A percentile compares a stretch with the other conserved stretches of the same genome.
Evolutionary conservation across 2,797 vertebrate genomes (phyloP).

Genomic region (Argyrosomus regius): DNA sequence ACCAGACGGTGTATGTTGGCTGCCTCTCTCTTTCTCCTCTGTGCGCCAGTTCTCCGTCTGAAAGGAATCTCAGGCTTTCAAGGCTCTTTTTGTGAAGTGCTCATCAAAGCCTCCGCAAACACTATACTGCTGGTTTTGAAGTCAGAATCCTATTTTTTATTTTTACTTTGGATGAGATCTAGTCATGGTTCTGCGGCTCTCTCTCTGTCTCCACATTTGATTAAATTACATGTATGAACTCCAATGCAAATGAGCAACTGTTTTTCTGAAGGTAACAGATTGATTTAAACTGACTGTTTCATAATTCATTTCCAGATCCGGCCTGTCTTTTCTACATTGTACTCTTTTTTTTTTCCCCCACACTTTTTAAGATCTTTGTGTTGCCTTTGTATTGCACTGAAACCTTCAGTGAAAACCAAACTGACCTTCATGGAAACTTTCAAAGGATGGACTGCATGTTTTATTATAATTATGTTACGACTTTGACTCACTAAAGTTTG

Average conservation of each 20-base stretch:
- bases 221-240: constrained; percentile 53
- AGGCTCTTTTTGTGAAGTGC: constrained; percentile 72
- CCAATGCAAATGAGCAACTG: constrained; percentile 49
- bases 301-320: constrained; percentile 36
- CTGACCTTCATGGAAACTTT: constrained; percentile 32
- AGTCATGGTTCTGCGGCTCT: constrained; percentile 43
- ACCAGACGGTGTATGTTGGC: constrained; percentile 76
- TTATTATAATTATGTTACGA: background rate
- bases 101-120: constrained; percentile 73
- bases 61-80: constrained; percentile 75
- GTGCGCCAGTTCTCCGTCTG: constrained; percentile 67
- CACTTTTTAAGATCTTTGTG: constrained; percentile 1
- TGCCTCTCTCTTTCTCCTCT: constrained; percentile 44
- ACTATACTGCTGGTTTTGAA: constrained; percentile 69
- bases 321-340: constrained; percentile 5
- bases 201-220: constrained; percentile 16
- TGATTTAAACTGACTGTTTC: constrained; percentile 48
- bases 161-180: constrained; percentile 52
- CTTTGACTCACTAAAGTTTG: background rate
- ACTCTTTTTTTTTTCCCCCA: background rate
- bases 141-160: constrained; percentile 57
- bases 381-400: constrained; percentile 20
- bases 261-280: constrained; percentile 40
- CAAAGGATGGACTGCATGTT: constrained; percentile 11
- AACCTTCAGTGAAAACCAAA: constrained; percentile 29